phyloP scores from a whole-genome alignment of 2,113 vertebrate genomes.

The Oncorhynchus tshawytscha region DNA sequence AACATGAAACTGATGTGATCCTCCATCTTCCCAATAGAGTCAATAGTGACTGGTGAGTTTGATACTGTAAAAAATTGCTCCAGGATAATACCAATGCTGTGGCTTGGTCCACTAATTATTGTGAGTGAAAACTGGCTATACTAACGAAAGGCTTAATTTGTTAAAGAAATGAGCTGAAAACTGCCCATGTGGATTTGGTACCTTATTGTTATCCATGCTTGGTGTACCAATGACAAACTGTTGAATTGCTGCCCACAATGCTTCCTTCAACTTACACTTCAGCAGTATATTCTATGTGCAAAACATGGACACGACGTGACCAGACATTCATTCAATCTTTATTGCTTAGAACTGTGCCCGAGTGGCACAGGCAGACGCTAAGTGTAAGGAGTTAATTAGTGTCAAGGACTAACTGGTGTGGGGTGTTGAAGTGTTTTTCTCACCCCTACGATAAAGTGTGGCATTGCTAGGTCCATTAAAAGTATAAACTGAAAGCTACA shows the following conservation, averaged over 20 bases:
- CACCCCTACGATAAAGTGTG: too few species aligned
- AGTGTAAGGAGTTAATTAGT: too few species aligned
- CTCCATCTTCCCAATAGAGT: too few species aligned
- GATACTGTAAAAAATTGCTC: neutral
- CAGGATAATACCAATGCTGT: neutral
- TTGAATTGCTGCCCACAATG: neutral
- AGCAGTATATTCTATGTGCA: constrained; percentile 1
- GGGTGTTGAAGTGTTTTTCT: too few species aligned
- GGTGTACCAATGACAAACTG: neutral
- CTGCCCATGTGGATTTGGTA: neutral
- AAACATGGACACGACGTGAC: neutral
- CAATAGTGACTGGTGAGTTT: too few species aligned
- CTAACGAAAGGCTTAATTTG: too few species aligned
- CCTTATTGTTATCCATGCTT: neutral
- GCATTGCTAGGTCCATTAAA: too few species aligned
- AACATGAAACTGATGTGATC: too few species aligned
- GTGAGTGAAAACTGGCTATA: neutral
- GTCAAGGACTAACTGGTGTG: too few species aligned
- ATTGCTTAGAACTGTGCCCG: constrained; percentile 14
- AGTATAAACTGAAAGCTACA: too few species aligned
- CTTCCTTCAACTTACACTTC: neutral
- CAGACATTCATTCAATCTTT: constrained; percentile 2
- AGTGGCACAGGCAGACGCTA: neutral
- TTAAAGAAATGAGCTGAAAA: too few species aligned
- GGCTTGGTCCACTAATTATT: neutral